Conservation (phyloP, 1,140 invertebrate genomes). For the Microplitis demolitor region DNA sequence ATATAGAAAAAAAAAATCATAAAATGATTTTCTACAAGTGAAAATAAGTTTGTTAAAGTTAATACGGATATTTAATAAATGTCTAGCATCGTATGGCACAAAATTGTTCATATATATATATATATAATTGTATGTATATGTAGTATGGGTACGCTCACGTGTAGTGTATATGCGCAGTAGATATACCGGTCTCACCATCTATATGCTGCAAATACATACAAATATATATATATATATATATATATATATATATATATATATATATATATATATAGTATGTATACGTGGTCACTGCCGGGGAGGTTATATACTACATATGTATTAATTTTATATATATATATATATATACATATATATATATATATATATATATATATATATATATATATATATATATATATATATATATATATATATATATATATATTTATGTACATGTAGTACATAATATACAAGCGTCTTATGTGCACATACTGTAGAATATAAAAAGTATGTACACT, state of each 20-base stretch:
- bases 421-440: constrained; percentile 19
- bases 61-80: neutral
- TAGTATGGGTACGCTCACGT: neutral
- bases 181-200: constrained; percentile 7
- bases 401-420: constrained; percentile 5
- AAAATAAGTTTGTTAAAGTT: neutral
- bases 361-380: constrained; percentile 15
- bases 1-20: neutral
- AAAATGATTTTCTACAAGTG: neutral
- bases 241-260: constrained; percentile 16
- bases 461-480: constrained; percentile 32
- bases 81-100: neutral
- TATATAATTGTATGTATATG: constrained; percentile 2
- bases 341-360: constrained; percentile 19
- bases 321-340: too few relatives aligned
- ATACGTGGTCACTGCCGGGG: constrained; percentile 16
- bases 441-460: constrained; percentile 45
- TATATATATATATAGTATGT: constrained; percentile 24
- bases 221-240: constrained; percentile 9
- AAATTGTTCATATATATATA: constrained; percentile 6
- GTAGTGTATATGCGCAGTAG: constrained; percentile 8
- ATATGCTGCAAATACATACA: constrained; percentile 11
- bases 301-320: too few relatives aligned
- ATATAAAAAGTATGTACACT: constrained; percentile 21
- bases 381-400: constrained; percentile 1